Percentiles rank a stretch among this genome's conserved stretches.
Conservation (phyloP, 2,888 invertebrate genomes). For the Rotaria magnacalcarata region DNA sequence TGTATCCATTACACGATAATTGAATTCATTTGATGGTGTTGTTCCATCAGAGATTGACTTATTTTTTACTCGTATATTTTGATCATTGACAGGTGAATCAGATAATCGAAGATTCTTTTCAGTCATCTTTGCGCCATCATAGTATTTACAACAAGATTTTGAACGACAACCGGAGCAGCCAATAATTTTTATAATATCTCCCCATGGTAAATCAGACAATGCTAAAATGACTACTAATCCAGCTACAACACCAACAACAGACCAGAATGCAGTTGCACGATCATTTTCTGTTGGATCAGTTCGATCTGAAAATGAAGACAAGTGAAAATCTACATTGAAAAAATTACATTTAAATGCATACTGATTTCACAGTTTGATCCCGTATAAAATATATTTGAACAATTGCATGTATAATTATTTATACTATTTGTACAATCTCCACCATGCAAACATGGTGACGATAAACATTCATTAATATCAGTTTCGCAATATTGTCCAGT, state of each 20-base stretch:
- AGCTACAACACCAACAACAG: not conserved
- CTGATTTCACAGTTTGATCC: slow-evolving; percentile 47
- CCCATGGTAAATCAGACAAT: slow-evolving; percentile 21
- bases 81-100: not conserved
- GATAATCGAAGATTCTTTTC: not conserved
- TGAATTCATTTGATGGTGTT: not conserved
- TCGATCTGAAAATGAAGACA: not conserved
- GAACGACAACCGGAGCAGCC: not conserved
- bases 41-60: not conserved
- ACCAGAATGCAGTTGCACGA: not conserved
- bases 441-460: slow-evolving; percentile 45
- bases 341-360: slow-evolving; percentile 42
- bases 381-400: slow-evolving; percentile 31
- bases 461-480: slow-evolving; percentile 38
- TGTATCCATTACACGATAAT: not conserved
- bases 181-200: not conserved
- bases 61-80: no score
- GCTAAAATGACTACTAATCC: not conserved
- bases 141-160: not conserved
- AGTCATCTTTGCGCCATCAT: not conserved
- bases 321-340: not conserved
- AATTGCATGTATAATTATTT: slow-evolving; percentile 44
- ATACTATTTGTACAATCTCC: slow-evolving; percentile 28
- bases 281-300: not conserved
- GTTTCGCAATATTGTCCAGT: slow-evolving; percentile 37